A percentile compares a stretch with the other conserved stretches of the same genome.
Conservation (phyloP, 2,797 vertebrate species). For the Channallabes apus region DNA sequence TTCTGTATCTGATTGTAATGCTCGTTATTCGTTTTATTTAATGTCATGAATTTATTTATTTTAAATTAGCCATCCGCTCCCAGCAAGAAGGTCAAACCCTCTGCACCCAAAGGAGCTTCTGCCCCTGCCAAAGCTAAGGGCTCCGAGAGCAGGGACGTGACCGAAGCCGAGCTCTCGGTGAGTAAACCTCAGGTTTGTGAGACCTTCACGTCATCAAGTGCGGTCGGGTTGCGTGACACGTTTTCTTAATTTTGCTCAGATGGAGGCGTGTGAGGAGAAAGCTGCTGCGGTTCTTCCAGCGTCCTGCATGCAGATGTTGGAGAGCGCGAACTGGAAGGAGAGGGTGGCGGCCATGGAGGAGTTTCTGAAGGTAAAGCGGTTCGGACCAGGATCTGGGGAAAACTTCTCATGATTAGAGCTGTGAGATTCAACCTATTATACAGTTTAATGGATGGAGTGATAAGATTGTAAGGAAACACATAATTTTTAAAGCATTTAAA, state of each 20-base stretch:
- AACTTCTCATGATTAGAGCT: no score
- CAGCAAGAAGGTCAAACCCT: conserved; percentile 83
- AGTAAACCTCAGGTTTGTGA: conserved; percentile 49
- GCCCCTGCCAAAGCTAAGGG: conserved; percentile 82
- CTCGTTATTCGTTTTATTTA: background rate
- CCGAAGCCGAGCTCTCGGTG: conserved; percentile 88
- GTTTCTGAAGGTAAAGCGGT: conserved; percentile 84
- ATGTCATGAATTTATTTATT: background rate
- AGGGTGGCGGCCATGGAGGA: conserved; percentile 96
- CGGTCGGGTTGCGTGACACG: background rate
- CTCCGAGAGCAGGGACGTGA: conserved; percentile 79
- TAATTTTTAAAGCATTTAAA: no score
- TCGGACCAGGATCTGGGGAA: background rate
- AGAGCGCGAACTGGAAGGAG: conserved; percentile 97
- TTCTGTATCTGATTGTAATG: background rate
- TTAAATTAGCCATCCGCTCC: conserved; percentile 8
- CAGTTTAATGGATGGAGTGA: no score
- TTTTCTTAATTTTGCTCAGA: conserved; percentile 64
- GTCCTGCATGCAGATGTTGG: conserved; percentile 87
- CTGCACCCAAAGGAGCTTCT: conserved; percentile 60
- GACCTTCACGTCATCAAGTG: background rate
- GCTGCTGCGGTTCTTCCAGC: conserved; percentile 88
- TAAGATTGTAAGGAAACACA: no score
- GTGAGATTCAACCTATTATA: no score
- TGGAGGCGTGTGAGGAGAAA: conserved; percentile 89